These are phyloP conservation scores for Buceros bicornis DNA, from an alignment of 2,797 vertebrate species.

Conservation along the genomic window DNA sequence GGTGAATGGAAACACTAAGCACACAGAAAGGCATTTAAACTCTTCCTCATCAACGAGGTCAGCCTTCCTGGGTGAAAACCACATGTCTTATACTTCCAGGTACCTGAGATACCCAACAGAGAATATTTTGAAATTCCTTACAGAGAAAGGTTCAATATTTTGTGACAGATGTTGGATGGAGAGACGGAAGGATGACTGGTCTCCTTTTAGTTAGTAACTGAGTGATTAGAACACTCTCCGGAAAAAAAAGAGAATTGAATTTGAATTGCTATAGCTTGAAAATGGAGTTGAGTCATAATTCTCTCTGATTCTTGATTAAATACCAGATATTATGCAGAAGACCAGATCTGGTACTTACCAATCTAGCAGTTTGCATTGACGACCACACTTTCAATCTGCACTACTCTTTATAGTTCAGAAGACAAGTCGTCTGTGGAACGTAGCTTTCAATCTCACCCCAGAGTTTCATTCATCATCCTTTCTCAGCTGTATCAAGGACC, in stretches of 20 bases:
- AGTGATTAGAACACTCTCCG: not conserved
- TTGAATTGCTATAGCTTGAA: not conserved
- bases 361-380: not conserved
- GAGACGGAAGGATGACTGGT: not conserved
- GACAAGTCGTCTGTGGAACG: not conserved
- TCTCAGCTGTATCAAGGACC: not conserved
- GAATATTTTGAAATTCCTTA: not conserved
- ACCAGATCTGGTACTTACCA: not conserved
- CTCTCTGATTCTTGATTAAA: not conserved
- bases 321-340: not conserved
- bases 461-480: not conserved
- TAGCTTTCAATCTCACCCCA: not conserved
- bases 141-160: not conserved
- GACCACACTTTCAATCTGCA: not conserved
- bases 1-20: not conserved
- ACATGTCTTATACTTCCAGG: not conserved
- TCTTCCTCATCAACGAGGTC: not conserved
- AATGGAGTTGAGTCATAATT: not conserved
- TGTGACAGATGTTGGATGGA: not conserved
- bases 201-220: not conserved
- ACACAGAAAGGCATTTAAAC: not conserved
- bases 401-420: not conserved
- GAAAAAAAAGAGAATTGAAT: not conserved
- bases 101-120: not conserved
- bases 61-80: not conserved